Percentiles rank a stretch among this genome's conserved stretches.
phyloP scores from a whole-genome alignment of 1,140 invertebrate species.

The Papilio dardanus region DNA sequence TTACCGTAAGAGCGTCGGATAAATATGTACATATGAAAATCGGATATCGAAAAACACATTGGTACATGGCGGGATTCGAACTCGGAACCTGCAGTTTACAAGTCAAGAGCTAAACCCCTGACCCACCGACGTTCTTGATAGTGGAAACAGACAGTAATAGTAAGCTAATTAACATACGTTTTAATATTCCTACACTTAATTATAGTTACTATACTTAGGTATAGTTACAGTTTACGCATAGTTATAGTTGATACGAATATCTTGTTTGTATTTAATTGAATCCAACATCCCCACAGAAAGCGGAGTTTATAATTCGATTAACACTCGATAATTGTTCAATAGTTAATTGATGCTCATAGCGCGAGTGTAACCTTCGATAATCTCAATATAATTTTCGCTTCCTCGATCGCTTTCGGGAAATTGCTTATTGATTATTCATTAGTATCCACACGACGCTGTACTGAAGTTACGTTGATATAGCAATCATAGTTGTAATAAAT shows the following conservation, averaged over 20 bases:
- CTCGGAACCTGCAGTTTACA: no score
- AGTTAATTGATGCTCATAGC: slow-evolving; percentile 25
- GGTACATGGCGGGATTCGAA: no score
- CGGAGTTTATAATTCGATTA: slow-evolving; percentile 22
- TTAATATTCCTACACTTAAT: not conserved
- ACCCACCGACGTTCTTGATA: no score
- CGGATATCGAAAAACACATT: no score
- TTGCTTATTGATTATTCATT: slow-evolving; percentile 27
- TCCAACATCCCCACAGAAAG: not conserved
- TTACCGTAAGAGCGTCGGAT: no score
- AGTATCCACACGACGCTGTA: not conserved
- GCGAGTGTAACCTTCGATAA: slow-evolving; percentile 19
- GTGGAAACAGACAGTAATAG: not conserved
- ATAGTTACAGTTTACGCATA: no score
- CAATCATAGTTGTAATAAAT: not conserved
- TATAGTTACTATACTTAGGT: no score
- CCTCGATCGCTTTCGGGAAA: slow-evolving; percentile 25
- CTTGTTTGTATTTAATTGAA: slow-evolving; percentile 9
- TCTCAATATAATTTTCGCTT: slow-evolving; percentile 18
- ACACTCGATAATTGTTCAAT: slow-evolving; percentile 23
- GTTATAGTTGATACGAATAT: not conserved
- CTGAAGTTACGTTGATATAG: not conserved
- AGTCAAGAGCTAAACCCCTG: no score
- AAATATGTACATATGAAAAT: no score
- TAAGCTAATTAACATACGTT: not conserved